phyloP scores from a whole-genome alignment of 1,140 invertebrate species.

The Drosophila guanche region DNA sequence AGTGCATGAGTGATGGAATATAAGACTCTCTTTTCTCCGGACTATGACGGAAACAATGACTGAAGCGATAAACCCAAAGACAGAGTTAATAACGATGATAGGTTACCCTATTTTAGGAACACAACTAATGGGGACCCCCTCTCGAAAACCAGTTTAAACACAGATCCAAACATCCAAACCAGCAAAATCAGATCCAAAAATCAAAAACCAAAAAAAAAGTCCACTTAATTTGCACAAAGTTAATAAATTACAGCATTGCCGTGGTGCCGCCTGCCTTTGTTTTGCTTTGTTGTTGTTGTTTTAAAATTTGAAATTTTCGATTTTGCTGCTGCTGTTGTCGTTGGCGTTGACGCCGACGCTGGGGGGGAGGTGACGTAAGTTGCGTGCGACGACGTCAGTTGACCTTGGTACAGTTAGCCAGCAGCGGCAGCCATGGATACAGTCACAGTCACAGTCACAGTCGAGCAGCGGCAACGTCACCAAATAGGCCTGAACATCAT shows the following conservation, averaged over 20 bases:
- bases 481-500: slow-evolving; percentile 38
- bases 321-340: slow-evolving; percentile 21
- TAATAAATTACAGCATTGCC: slow-evolving; percentile 75
- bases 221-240: slow-evolving; percentile 61
- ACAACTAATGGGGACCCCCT: background rate
- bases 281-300: slow-evolving; percentile 31
- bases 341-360: too few species aligned
- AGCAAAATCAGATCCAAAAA: slow-evolving; percentile 8
- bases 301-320: slow-evolving; percentile 69
- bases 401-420: slow-evolving; percentile 74
- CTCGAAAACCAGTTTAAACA: slow-evolving; percentile 33
- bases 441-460: slow-evolving; percentile 10
- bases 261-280: slow-evolving; percentile 42
- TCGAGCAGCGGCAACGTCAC: slow-evolving; percentile 21
- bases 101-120: slow-evolving; percentile 16
- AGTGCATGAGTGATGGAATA: too few species aligned
- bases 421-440: slow-evolving; percentile 12
- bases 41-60: too few species aligned
- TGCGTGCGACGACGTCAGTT: slow-evolving; percentile 65
- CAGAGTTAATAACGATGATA: slow-evolving; percentile 29
- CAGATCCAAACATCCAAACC: slow-evolving; percentile 35
- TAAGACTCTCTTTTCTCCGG: too few species aligned
- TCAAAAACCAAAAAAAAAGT: slow-evolving; percentile 15
- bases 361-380: slow-evolving; percentile 54
- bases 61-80: too few species aligned